Base-by-base conservation (phyloP, 2,888 invertebrate species). In the Odontothrips loti region DNA sequence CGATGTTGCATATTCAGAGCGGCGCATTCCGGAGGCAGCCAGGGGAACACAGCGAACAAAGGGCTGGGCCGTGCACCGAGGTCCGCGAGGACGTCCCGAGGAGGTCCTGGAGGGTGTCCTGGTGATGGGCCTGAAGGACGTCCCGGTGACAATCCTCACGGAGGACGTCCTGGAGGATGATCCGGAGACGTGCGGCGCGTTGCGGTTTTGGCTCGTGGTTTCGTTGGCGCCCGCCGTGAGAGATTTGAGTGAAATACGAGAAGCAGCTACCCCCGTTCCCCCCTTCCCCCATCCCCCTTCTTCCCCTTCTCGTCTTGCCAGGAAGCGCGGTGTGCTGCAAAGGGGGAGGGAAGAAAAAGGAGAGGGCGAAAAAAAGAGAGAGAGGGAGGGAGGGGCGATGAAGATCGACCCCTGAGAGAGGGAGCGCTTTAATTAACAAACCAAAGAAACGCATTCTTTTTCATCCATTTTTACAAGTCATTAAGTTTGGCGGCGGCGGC, bases 381-480 rank as follows among this genome's bases (percentile, higher is more conserved):
- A 58, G 58, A 58, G 58, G 15, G 58, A 58, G 58, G 17, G 17
- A 12, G 6, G 6, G 58, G 4, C 15, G 6, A 11, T 58, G 6
- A 17, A 43, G 34, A 43, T 43, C 34, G 34, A 43, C 34, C 34
- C 34, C 34, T 43, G 17, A 58, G 15, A 58, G 17, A 17, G 58
- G 15, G 58, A 58, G 58, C 58, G 27, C 68, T 75, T 75, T 75
- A 75, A 75, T 75, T 75, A 75, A 75, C 68, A 75, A 75, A 75
- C 68, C 68, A 75, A 75, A 75, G 68, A 75, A 75, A 75, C 23
- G 68, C 68, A 75, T 75, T 75, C 68, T 75, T 75, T 75, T 75
- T 75, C 68, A 75, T 23, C 68, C 68, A 9, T 75, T 75, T 75
- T 75, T 75, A 75, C 68, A 75, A 75, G 68, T 27, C 68, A 75